These are phyloP conservation scores for Vimba vimba DNA, from an alignment of 2,113 vertebrate species.

Conservation along the genomic window DNA sequence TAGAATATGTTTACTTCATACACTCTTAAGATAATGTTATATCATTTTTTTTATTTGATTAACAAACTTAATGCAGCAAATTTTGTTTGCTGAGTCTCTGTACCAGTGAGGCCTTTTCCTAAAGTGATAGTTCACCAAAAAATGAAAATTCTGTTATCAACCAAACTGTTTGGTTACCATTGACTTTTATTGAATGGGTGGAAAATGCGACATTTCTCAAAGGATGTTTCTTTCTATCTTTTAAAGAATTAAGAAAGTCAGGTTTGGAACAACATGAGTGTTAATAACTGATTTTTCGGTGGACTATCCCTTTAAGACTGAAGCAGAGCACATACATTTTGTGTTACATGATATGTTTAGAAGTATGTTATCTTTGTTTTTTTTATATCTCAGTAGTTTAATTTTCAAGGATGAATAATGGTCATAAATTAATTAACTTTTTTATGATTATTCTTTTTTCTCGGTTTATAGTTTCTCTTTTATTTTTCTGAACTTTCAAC, in stretches of 20 bases:
- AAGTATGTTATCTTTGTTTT: neutral
- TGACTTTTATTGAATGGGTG: no score
- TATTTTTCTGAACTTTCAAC: neutral
- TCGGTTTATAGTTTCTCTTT: neutral
- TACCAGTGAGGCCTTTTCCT: neutral
- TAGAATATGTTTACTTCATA: neutral
- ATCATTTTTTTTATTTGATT: neutral
- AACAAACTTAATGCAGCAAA: neutral
- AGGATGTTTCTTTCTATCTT: no score
- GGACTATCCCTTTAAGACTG: neutral
- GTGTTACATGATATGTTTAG: neutral
- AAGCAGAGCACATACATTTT: neutral
- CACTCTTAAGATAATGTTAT: neutral
- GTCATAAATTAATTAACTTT: neutral
- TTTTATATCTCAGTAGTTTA: neutral
- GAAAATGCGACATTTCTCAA: no score
- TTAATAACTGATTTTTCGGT: neutral
- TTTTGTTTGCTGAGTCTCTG: neutral
- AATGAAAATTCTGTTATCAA: neutral
- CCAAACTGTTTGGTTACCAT: no score
- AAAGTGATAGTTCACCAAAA: neutral
- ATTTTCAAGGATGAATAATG: slow-evolving; percentile 8
- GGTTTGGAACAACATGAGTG: neutral
- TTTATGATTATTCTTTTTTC: neutral
- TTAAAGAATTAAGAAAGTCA: no score